Conservation (phyloP, 2,888 invertebrate genomes). For the Fissipunctia ypsillon region DNA sequence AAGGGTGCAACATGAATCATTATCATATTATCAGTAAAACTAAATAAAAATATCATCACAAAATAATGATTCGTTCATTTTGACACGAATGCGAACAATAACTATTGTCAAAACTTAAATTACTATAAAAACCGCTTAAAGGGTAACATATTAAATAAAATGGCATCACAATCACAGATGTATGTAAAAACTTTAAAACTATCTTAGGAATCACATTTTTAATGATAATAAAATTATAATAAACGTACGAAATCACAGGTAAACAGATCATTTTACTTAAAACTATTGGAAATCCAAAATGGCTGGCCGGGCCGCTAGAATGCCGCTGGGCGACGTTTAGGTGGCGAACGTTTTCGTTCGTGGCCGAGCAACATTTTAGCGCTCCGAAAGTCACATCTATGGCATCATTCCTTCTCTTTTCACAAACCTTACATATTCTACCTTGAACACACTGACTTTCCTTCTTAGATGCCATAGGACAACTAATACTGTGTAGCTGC, state of each 20-base stretch:
- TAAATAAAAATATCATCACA: conserved; percentile 73
- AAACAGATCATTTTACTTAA: conserved; percentile 82
- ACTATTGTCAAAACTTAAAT: conserved; percentile 77
- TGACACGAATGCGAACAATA: conserved; percentile 62
- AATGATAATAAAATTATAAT: conserved; percentile 80
- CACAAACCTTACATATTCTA: conserved; percentile 64
- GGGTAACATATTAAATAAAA: conserved; percentile 77
- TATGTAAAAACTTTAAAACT: conserved; percentile 81
- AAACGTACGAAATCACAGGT: conserved; percentile 86
- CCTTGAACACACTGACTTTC: conserved; percentile 50
- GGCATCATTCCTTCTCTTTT: conserved; percentile 19
- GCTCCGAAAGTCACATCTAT: conserved; percentile 43
- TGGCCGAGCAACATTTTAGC: conserved; percentile 63
- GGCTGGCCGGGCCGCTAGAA: conserved; percentile 60
- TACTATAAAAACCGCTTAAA: conserved; percentile 78
- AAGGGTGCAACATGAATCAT: conserved; percentile 61
- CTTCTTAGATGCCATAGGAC: conserved; percentile 62
- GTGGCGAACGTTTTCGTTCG: conserved; percentile 42
- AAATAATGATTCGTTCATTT: conserved; percentile 56
- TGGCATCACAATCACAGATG: conserved; percentile 88
- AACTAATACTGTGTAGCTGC: conserved; percentile 79
- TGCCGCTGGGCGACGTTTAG: conserved; percentile 54
- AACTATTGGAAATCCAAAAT: conserved; percentile 79
- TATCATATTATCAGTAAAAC: conserved; percentile 57
- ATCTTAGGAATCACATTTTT: conserved; percentile 82